Evolutionary conservation across 2,888 invertebrate species (phyloP).

Genomic region (Timema cristinae): DNA sequence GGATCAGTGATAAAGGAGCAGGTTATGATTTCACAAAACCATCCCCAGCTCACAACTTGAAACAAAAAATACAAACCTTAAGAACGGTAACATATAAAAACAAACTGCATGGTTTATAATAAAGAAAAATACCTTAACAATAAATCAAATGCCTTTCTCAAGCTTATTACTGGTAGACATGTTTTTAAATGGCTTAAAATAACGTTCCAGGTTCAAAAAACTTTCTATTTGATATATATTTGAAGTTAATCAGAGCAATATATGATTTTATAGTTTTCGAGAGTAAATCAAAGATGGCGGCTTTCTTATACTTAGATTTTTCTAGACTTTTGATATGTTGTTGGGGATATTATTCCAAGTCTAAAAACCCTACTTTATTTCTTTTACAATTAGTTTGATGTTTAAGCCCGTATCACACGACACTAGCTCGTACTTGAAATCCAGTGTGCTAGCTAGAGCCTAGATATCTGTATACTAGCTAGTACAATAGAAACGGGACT

Average conservation of each 20-base stretch:
- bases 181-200: too few species aligned
- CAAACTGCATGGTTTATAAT: not conserved
- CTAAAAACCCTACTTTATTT: not conserved
- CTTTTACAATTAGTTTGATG: not conserved
- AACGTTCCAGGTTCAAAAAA: too few species aligned
- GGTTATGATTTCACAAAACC: too few species aligned
- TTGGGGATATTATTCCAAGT: not conserved
- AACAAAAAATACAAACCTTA: not conserved
- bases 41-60: not conserved
- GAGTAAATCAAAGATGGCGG: not conserved
- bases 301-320: not conserved
- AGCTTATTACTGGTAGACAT: not conserved
- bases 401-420: not conserved
- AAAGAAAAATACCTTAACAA: not conserved
- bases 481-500: too few species aligned
- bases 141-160: not conserved
- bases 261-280: not conserved
- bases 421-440: too few species aligned
- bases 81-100: not conserved
- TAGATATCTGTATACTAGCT: too few species aligned
- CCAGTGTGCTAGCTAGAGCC: too few species aligned
- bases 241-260: not conserved
- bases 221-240: too few species aligned
- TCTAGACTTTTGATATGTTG: constrained; percentile 9
- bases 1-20: too few species aligned